Base-by-base conservation (phyloP, 2,797 vertebrate genomes). In the Novumbra hubbsi region DNA sequence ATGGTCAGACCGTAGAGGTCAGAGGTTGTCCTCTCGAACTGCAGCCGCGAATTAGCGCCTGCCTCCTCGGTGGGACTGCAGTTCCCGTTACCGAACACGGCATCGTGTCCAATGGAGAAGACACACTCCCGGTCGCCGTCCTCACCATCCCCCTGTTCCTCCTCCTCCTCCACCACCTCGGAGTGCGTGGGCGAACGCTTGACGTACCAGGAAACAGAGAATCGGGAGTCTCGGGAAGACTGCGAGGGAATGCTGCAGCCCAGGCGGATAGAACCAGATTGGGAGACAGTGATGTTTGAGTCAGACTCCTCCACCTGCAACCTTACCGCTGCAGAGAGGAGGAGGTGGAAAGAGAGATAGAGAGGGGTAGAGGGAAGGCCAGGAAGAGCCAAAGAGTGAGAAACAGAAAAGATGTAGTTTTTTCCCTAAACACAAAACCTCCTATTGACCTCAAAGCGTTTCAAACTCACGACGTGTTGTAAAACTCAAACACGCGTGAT, bases 201-300 rank as follows among this genome's bases (percentile, higher is more conserved):
- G 72, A 89, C 93, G 34, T 97, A 97, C 98, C 98, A 99, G 4
- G 96, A 95, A 81, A 99, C 96, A 0, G 97, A 96, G 15, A 99
- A 97, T 83, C 92, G 96, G 3, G 98, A 99, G 71, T 97, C 94
- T 0, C 93, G 93, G 70, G 95, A 95, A 0, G 98, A 98, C 86
- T 96, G 95, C 1, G 95, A 96, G 4, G 94, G 86, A 28, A 99
- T 94, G 90, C 90, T 96, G 78, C 98, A 99, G 88, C 96, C 96
- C 85, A 99, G 86, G 0, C 91, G 93, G 87, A 99, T 95, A 0
- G 95, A 93, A 9, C 91, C 90, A 5, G 94, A 94, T 85, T 96
- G 96, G 0, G 89, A 68, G 70, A 98, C 93, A 0, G 96, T 97
- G 74, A 98, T 83, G 16, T 99, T 99, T 34, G 94, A 91, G 0